phyloP scores from a whole-genome alignment of 2,888 invertebrate species.

The Nomada lathburiana region DNA sequence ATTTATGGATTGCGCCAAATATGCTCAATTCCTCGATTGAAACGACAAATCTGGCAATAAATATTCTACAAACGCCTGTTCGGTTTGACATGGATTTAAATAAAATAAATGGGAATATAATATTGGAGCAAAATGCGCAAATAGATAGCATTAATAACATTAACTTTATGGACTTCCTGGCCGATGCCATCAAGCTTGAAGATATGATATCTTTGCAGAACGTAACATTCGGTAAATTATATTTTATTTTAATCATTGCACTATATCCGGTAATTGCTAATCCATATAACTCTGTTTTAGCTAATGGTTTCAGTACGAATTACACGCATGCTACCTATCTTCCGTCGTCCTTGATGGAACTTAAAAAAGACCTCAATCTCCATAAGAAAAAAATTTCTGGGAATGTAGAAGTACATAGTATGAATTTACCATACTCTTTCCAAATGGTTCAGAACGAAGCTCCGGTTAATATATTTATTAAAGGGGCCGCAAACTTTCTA shows the following conservation, averaged over 20 bases:
- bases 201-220: conserved; percentile 80
- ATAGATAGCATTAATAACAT: conserved; percentile 83
- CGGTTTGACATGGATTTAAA: conserved; percentile 64
- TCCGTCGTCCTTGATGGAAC: conserved; percentile 67
- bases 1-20: conserved; percentile 68
- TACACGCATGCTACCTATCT: conserved; percentile 5
- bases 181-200: conserved; percentile 82
- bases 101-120: conserved; percentile 71
- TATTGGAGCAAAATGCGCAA: conserved; percentile 78
- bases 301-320: conserved; percentile 38
- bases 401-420: conserved; percentile 76
- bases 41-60: conserved; percentile 54
- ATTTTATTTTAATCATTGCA: conserved; percentile 2
- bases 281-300: conserved; percentile 29
- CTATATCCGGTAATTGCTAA: neutral
- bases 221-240: conserved; percentile 83
- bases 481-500: conserved; percentile 84
- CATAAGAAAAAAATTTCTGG: conserved; percentile 72
- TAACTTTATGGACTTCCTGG: conserved; percentile 79
- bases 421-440: conserved; percentile 71
- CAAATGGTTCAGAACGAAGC: neutral
- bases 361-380: conserved; percentile 52
- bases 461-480: conserved; percentile 31
- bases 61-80: conserved; percentile 47
- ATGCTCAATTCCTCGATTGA: conserved; percentile 63